Evolutionary conservation across 2,113 vertebrate genomes (phyloP), one percentile per base, ranked within the genome.

Genomic region (Rhabdomys dilectus): DNA sequence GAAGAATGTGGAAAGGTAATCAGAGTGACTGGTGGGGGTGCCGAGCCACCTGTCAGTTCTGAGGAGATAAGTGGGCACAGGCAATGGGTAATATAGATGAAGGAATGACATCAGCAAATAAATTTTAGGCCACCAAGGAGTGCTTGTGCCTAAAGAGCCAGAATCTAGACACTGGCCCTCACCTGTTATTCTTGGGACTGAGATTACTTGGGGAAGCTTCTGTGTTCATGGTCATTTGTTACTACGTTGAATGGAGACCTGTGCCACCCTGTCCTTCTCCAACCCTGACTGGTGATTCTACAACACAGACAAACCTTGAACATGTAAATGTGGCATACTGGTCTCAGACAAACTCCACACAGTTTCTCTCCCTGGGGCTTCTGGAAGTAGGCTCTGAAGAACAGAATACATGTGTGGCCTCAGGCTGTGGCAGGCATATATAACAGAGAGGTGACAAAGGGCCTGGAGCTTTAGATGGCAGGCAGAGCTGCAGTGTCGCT

Each of bases 11-110:
- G 29, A 45, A 15, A 60, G 24, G 13, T 24, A 48, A 31, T 22
- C 10, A 15, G 72, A 15, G 62, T 24, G 12, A 7, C 34, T 29
- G 0, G 1, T 0, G 0, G n/a, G 34, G 3, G 16, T 19, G 3
- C 60, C 17, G 0, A 4, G 1, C 3, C 1, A 10, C 34, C 7
- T 2, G 10, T 34, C 39, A 31, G 45, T 29, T 87, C 62, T 60
- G 58, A 53, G 29, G 66, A 15, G 21, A 13, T 13, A 51, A 39
- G 84, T 24, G 21, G 36, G 3, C 16, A 26, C 21, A 21, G 51
- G 11, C 3, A 24, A 39, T 19, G 5, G 34, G 8, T 7, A 12
- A 24, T 26, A 26, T 1, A 15, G 86, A 36, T 34, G 31, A 11
- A 76, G 56, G 60, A 45, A 10, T 5, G 1, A 21, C 75, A 29